phyloP scores from a whole-genome alignment of 1,140 invertebrate species.

The Gerris buenoi region DNA sequence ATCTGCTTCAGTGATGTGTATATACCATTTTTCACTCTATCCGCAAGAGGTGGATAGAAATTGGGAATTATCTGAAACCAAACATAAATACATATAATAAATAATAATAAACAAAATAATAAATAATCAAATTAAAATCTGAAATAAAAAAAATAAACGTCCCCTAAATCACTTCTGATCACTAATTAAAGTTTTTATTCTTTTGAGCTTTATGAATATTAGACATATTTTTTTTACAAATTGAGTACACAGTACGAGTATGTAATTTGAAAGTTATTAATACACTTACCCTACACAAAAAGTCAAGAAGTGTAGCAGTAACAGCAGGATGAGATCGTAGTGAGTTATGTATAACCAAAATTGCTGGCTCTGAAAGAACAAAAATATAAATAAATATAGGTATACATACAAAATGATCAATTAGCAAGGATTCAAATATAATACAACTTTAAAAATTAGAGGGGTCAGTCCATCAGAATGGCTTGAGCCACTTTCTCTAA shows the following conservation, averaged over 20 bases:
- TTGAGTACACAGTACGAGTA: too few species aligned
- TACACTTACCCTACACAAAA: slow-evolving; percentile 62
- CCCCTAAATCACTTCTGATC: background rate
- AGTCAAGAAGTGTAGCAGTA: slow-evolving; percentile 85
- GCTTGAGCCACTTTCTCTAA: too few species aligned
- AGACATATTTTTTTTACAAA: too few species aligned
- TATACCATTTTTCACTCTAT: slow-evolving; percentile 77
- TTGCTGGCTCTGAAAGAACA: slow-evolving; percentile 66
- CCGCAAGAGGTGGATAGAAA: slow-evolving; percentile 69
- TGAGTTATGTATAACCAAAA: slow-evolving; percentile 94
- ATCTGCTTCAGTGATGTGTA: slow-evolving; percentile 84
- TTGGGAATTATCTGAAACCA: slow-evolving; percentile 78
- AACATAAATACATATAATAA: background rate
- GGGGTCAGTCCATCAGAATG: too few species aligned
- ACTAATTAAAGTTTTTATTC: too few species aligned
- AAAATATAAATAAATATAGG: background rate
- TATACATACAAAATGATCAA: too few species aligned
- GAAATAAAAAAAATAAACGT: background rate
- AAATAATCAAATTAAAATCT: background rate
- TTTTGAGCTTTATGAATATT: too few species aligned
- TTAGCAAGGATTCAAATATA: too few species aligned
- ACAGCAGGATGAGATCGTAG: slow-evolving; percentile 90
- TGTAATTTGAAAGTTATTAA: background rate
- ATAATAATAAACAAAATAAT: background rate
- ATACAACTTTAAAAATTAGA: too few species aligned